Evolutionary conservation across 2,888 invertebrate genomes (phyloP).

Genomic region (Epicampocera succincta): DNA sequence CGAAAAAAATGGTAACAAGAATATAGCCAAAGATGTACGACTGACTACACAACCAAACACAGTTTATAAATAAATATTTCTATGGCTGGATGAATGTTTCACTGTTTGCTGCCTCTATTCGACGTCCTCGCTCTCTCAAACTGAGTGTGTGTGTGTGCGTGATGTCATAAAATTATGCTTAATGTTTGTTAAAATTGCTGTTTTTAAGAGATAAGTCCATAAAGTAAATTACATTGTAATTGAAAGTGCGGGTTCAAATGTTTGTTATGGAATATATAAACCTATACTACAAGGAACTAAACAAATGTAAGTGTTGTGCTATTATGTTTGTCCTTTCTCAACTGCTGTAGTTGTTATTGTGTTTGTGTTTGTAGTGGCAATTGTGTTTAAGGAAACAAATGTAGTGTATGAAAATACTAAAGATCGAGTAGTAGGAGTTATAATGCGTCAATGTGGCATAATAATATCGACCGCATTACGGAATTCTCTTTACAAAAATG

Average conservation of each 20-base stretch:
- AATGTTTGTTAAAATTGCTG: slow-evolving; percentile 80
- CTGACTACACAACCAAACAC: slow-evolving; percentile 5
- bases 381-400: slow-evolving; percentile 49
- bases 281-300: not conserved
- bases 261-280: slow-evolving; percentile 34
- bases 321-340: slow-evolving; percentile 7
- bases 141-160: slow-evolving; percentile 66
- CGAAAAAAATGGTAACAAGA: slow-evolving; percentile 35
- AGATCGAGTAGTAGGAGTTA: slow-evolving; percentile 45
- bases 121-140: not conserved
- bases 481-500: slow-evolving; percentile 47
- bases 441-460: slow-evolving; percentile 72
- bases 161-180: slow-evolving; percentile 81
- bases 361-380: slow-evolving; percentile 3
- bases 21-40: slow-evolving; percentile 31
- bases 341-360: slow-evolving; percentile 29
- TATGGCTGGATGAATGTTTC: slow-evolving; percentile 42
- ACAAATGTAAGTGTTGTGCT: slow-evolving; percentile 1
- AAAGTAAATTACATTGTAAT: slow-evolving; percentile 80
- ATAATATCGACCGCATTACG: slow-evolving; percentile 71
- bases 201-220: slow-evolving; percentile 79
- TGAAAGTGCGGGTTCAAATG: slow-evolving; percentile 78
- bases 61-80: slow-evolving; percentile 41
- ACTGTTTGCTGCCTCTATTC: slow-evolving; percentile 28
- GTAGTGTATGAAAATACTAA: slow-evolving; percentile 50